A percentile compares a stretch with the other conserved stretches of the same genome.
These are phyloP conservation scores for Hormaphis cornu DNA, from an alignment of 1,140 invertebrate genomes.

Conservation along the genomic window DNA sequence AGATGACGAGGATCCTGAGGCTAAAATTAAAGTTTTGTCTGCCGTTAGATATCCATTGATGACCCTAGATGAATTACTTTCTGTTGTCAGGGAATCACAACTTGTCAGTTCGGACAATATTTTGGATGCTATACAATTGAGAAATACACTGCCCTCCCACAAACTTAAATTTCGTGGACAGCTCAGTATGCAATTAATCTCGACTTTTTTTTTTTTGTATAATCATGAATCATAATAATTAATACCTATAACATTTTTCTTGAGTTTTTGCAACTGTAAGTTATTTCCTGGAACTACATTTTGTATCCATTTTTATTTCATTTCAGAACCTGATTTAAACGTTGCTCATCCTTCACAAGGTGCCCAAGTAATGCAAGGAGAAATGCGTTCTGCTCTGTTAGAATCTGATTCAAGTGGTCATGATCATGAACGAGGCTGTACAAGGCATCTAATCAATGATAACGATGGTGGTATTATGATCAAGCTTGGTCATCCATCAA, in stretches of 20 bases:
- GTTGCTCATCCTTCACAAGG: constrained; percentile 67
- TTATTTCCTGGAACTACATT: too few relatives aligned
- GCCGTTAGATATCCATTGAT: constrained; percentile 77
- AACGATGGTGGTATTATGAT: constrained; percentile 63
- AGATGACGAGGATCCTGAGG: constrained; percentile 30
- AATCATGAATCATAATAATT: background rate
- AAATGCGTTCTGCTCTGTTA: constrained; percentile 73
- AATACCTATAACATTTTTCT: background rate
- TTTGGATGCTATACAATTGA: constrained; percentile 84
- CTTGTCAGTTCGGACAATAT: constrained; percentile 81
- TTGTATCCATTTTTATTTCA: constrained; percentile 33
- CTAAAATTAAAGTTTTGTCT: constrained; percentile 34
- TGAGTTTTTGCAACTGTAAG: too few relatives aligned
- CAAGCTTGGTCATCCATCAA: constrained; percentile 74
- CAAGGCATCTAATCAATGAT: constrained; percentile 83
- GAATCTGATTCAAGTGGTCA: constrained; percentile 81
- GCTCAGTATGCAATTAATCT: constrained; percentile 48
- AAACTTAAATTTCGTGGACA: constrained; percentile 73
- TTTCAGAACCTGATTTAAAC: constrained; percentile 78
- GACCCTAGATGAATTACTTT: constrained; percentile 73
- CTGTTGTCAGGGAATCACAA: constrained; percentile 72
- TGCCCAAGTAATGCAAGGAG: constrained; percentile 75
- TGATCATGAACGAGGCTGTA: constrained; percentile 87
- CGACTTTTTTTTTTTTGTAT: background rate
- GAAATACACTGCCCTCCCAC: constrained; percentile 57